Percentiles rank a stretch among this genome's conserved stretches.
These are phyloP conservation scores for Anser brachyrhynchus DNA, from an alignment of 2,113 vertebrate species.

Conservation along the genomic window DNA sequence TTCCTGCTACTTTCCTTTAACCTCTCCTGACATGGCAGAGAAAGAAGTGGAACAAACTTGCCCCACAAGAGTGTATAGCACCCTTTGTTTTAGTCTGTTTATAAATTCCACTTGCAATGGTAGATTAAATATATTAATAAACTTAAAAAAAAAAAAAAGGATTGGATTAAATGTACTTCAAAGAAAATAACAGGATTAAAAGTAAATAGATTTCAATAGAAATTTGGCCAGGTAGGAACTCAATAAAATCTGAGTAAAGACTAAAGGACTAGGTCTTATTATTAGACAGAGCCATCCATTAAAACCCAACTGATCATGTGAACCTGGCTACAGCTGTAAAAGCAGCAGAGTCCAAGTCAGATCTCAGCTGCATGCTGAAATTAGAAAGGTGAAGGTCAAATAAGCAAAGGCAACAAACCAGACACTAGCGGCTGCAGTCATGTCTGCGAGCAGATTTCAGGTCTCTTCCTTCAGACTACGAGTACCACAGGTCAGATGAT, in stretches of 20 bases:
- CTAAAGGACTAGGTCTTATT: not conserved
- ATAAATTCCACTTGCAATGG: not conserved
- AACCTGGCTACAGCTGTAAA: conserved; percentile 35
- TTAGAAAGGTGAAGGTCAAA: conserved; percentile 66
- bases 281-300: not conserved
- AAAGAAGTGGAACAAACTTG: not conserved
- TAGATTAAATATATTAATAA: not conserved
- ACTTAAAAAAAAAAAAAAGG: not conserved
- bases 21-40: not conserved
- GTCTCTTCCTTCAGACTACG: conserved; percentile 23
- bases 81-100: not conserved
- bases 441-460: conserved; percentile 11
- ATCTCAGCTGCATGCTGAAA: conserved; percentile 46
- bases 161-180: not conserved
- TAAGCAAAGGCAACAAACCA: conserved; percentile 51
- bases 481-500: conserved; percentile 23
- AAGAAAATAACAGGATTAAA: not conserved
- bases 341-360: conserved; percentile 42
- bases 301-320: conserved; percentile 43
- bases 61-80: not conserved
- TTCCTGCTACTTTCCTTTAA: not conserved
- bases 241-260: not conserved
- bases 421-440: conserved; percentile 19
- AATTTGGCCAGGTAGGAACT: not conserved
- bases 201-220: not conserved